Percentiles rank a stretch among this genome's conserved stretches.
Evolutionary conservation across 2,888 invertebrate species (phyloP).

Genomic region (Heteromyza rotundicornis): DNA sequence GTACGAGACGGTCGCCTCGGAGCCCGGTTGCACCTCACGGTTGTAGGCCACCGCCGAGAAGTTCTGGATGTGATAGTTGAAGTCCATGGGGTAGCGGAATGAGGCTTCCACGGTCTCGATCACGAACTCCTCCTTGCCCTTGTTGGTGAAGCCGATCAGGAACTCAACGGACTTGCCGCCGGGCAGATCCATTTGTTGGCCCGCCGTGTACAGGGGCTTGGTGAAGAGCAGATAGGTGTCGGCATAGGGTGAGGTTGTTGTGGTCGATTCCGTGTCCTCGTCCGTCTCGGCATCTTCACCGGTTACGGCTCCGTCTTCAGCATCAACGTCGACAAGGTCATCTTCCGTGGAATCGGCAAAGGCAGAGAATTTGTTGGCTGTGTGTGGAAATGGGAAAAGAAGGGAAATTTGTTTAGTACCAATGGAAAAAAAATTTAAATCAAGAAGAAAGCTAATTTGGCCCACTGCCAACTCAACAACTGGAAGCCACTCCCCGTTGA

Average conservation of each 20-base stretch:
- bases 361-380: slow-evolving; percentile 66
- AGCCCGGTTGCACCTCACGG: slow-evolving; percentile 84
- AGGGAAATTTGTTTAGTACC: neutral
- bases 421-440: no score
- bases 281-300: slow-evolving; percentile 68
- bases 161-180: slow-evolving; percentile 93
- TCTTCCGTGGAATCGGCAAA: slow-evolving; percentile 68
- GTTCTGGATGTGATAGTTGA: slow-evolving; percentile 97
- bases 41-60: slow-evolving; percentile 91
- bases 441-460: no score
- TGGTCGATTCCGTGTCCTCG: slow-evolving; percentile 66
- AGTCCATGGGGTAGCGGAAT: slow-evolving; percentile 99
- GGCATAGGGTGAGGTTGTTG: slow-evolving; percentile 85
- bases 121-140: slow-evolving; percentile 87
- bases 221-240: slow-evolving; percentile 91
- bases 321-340: slow-evolving; percentile 67
- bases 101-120: slow-evolving; percentile 96
- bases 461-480: no score
- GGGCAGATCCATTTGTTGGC: slow-evolving; percentile 71
- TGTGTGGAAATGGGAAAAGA: slow-evolving; percentile 30
- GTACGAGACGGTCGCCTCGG: slow-evolving; percentile 95
- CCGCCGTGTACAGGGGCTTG: slow-evolving; percentile 72
- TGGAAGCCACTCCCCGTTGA: no score
- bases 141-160: slow-evolving; percentile 95
- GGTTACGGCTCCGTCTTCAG: slow-evolving; percentile 69